Conservation (phyloP, 2,113 vertebrate species). For the Pitta sordida region DNA sequence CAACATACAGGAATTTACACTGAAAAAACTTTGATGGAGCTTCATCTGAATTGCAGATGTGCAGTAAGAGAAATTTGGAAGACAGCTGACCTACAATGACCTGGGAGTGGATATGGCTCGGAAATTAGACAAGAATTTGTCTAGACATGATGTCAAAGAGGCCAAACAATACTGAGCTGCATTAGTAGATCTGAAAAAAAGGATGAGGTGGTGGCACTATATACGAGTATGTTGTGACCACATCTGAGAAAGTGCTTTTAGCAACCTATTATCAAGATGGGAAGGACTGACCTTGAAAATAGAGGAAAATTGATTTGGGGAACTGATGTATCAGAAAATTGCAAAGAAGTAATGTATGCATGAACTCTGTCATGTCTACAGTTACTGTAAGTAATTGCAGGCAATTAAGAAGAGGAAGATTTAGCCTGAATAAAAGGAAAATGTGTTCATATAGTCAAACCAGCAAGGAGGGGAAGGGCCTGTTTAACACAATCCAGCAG, state of each 20-base stretch:
- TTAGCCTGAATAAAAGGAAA: slow-evolving; percentile 13
- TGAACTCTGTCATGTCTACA: slow-evolving; percentile 19
- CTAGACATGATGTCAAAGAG: slow-evolving; percentile 45
- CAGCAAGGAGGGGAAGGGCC: background rate
- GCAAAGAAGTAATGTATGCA: slow-evolving; percentile 7
- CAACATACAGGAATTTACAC: background rate
- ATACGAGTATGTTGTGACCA: background rate
- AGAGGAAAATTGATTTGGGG: slow-evolving; percentile 24
- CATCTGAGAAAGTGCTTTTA: slow-evolving; percentile 27
- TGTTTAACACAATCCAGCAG: background rate
- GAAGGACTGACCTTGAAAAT: background rate
- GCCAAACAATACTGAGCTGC: slow-evolving; percentile 19
- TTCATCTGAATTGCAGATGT: slow-evolving; percentile 1
- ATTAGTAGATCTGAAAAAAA: slow-evolving; percentile 12
- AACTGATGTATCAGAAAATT: slow-evolving; percentile 26
- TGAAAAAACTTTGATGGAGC: background rate
- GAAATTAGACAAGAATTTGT: slow-evolving; percentile 35
- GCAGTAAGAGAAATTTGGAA: background rate
- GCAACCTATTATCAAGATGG: background rate
- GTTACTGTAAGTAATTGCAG: slow-evolving; percentile 32
- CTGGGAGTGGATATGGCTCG: background rate
- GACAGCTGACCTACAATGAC: background rate
- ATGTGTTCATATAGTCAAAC: slow-evolving; percentile 11
- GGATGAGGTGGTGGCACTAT: background rate
- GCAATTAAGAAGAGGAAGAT: slow-evolving; percentile 33